Evolutionary conservation across 2,113 vertebrate genomes (phyloP).

Genomic region (Thamnaconus septentrionalis): DNA sequence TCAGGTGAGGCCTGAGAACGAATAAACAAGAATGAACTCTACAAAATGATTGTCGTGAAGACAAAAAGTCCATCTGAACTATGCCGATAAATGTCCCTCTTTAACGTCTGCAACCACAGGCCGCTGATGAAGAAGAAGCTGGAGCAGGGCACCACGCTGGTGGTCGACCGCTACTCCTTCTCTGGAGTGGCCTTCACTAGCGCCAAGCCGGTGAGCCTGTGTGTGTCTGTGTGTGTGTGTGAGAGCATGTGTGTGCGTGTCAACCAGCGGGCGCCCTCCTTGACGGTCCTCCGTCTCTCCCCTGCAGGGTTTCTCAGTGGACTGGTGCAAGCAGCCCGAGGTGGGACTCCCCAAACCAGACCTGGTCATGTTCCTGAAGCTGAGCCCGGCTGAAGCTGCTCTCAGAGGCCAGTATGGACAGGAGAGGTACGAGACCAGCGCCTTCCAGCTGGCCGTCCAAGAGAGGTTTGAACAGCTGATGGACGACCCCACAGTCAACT

Average conservation of each 20-base stretch:
- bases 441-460: constrained; percentile 83
- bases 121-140: constrained; percentile 82
- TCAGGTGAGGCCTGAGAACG: not conserved
- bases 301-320: constrained; percentile 83
- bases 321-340: constrained; percentile 92
- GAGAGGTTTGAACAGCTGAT: constrained; percentile 82
- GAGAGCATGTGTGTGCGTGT: not conserved
- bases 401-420: constrained; percentile 82
- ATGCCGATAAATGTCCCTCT: not conserved
- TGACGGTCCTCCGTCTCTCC: no score
- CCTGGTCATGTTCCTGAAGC: constrained; percentile 88
- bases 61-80: not conserved
- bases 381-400: constrained; percentile 73
- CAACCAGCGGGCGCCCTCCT: not conserved
- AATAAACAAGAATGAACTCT: not conserved
- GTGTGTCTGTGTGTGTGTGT: not conserved
- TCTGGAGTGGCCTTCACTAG: constrained; percentile 94
- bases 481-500: constrained; percentile 83
- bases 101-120: constrained; percentile 38
- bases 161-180: constrained; percentile 94
- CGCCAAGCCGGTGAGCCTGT: constrained; percentile 85
- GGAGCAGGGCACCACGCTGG: constrained; percentile 83
- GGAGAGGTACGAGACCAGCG: constrained; percentile 84
- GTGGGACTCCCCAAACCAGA: constrained; percentile 93
- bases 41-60: no score